These are phyloP conservation scores for Siniperca scherzeri DNA, from an alignment of 2,797 vertebrate species.

Conservation along the genomic window DNA sequence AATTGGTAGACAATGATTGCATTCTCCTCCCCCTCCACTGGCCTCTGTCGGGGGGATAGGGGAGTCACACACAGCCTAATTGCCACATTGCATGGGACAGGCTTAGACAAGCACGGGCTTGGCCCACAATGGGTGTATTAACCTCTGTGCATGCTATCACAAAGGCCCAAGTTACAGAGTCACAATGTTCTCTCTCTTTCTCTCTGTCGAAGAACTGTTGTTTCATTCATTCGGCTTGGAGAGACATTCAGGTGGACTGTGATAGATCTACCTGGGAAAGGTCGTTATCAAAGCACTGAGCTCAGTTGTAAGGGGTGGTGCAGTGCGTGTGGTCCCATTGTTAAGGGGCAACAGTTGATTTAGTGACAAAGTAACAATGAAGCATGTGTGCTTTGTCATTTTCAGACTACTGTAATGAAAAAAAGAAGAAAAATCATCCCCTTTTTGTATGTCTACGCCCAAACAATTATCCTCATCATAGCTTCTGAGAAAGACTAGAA, in stretches of 20 bases:
- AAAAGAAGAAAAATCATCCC: background rate
- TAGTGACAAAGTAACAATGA: constrained; percentile 44
- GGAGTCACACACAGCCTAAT: constrained; percentile 69
- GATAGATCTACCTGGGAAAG: constrained; percentile 81
- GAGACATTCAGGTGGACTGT: constrained; percentile 55
- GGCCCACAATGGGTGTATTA: constrained; percentile 73
- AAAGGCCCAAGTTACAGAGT: constrained; percentile 70
- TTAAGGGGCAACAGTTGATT: constrained; percentile 42
- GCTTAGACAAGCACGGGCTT: constrained; percentile 56
- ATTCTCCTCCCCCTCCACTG: constrained; percentile 65
- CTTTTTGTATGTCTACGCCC: constrained; percentile 16
- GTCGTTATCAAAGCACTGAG: constrained; percentile 58
- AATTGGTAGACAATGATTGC: constrained; percentile 78
- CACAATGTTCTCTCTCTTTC: constrained; percentile 68
- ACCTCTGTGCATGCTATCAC: constrained; percentile 65
- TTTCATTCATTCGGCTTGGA: constrained; percentile 62
- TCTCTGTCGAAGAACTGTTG: constrained; percentile 55
- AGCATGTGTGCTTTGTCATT: constrained; percentile 50
- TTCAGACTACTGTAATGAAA: constrained; percentile 25
- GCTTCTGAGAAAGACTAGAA: constrained; percentile 38
- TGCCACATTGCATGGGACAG: constrained; percentile 72
- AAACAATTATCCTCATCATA: constrained; percentile 68
- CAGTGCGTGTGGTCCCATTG: constrained; percentile 64
- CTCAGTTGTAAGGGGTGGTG: constrained; percentile 32
- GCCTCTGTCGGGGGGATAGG: constrained; percentile 47